phyloP scores from a whole-genome alignment of 2,888 invertebrate species.

The Taenaris catops region DNA sequence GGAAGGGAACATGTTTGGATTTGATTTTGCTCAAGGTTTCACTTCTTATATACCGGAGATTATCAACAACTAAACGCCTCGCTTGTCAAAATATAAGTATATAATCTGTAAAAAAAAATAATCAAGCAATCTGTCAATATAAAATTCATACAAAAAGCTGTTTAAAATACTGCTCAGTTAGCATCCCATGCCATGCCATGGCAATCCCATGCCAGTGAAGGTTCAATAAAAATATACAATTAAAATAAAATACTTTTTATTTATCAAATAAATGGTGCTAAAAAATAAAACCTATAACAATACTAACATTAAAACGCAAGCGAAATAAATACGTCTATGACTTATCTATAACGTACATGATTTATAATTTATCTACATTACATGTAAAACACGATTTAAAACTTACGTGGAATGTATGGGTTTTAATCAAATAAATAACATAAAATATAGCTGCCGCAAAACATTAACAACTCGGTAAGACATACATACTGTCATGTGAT shows the following conservation, averaged over 20 bases:
- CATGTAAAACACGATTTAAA: conserved; percentile 7
- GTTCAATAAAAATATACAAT: conserved; percentile 17
- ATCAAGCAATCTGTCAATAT: no score
- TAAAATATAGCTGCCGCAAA: not conserved
- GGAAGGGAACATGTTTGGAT: no score
- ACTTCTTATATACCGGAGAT: no score
- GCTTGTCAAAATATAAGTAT: no score
- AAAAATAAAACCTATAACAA: conserved; percentile 19
- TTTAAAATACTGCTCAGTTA: no score
- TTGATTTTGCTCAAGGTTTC: no score
- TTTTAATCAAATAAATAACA: conserved; percentile 1
- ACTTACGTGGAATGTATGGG: conserved; percentile 37
- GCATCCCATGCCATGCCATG: no score
- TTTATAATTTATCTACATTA: conserved; percentile 7
- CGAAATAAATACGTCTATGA: conserved; percentile 1
- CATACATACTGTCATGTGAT: conserved; percentile 9
- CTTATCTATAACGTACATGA: conserved; percentile 1
- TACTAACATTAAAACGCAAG: conserved; percentile 6
- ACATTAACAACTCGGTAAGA: not conserved
- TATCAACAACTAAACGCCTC: no score
- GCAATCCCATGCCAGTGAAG: conserved; percentile 3
- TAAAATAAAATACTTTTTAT: conserved; percentile 19
- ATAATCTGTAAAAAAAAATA: no score
- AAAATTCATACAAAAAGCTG: no score
- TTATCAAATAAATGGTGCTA: conserved; percentile 21